Evolutionary conservation across 1,140 invertebrate genomes (phyloP).

Genomic region (Saccostrea echinata): DNA sequence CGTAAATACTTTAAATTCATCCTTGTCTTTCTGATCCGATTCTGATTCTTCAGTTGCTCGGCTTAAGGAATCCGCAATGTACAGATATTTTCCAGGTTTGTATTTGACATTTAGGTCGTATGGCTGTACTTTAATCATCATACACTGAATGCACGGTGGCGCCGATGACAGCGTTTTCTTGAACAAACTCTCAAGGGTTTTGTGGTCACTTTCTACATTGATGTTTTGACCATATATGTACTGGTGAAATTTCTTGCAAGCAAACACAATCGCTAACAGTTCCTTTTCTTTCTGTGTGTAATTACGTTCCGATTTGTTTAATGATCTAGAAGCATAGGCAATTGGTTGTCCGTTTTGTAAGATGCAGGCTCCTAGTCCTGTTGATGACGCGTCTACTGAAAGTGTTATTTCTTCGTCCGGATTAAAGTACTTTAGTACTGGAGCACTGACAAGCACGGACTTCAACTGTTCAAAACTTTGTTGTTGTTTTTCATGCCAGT

Average conservation of each 20-base stretch:
- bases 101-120: slow-evolving; percentile 3
- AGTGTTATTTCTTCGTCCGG: slow-evolving; percentile 1
- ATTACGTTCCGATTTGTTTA: neutral
- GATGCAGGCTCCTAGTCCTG: neutral
- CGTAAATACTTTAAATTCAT: neutral
- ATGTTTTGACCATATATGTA: slow-evolving; percentile 52
- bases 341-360: slow-evolving; percentile 41
- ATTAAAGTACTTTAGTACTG: slow-evolving; percentile 34
- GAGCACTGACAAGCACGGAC: neutral
- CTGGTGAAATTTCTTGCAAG: slow-evolving; percentile 51
- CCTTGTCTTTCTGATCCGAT: neutral
- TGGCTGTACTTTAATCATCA: neutral
- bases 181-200: slow-evolving; percentile 57
- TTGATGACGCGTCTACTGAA: slow-evolving; percentile 13
- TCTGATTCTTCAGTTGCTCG: neutral
- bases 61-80: slow-evolving; percentile 29
- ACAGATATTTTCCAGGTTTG: slow-evolving; percentile 39
- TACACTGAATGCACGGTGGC: slow-evolving; percentile 55
- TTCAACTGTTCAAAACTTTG: neutral
- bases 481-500: neutral
- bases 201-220: slow-evolving; percentile 49
- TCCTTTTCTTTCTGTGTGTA: slow-evolving; percentile 59
- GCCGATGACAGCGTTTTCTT: slow-evolving; percentile 76
- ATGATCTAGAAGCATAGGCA: slow-evolving; percentile 35
- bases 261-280: slow-evolving; percentile 57